Evolutionary conservation across 2,888 invertebrate species (phyloP).

Genomic region (Sarcophaga subvicina): DNA sequence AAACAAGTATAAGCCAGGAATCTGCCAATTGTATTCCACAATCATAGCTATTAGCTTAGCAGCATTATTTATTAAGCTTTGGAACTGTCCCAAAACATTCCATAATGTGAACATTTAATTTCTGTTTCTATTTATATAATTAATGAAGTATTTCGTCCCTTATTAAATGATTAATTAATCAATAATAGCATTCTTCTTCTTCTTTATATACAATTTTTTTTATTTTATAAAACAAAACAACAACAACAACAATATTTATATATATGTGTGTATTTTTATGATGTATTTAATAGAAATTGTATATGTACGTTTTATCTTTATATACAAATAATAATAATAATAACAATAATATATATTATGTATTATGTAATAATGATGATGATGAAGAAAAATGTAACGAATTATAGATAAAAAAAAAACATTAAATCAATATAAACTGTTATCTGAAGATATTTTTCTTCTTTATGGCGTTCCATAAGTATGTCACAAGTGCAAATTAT

Average conservation of each 20-base stretch:
- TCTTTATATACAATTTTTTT: conserved; percentile 40
- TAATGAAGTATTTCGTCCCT: conserved; percentile 40
- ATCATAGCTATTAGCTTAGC: background rate
- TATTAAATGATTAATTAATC: conserved; percentile 42
- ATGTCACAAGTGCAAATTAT: too few species aligned
- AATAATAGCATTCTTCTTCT: background rate
- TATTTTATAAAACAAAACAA: conserved; percentile 36
- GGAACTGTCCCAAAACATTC: conserved; percentile 38
- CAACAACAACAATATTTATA: conserved; percentile 37
- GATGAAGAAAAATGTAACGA: conserved; percentile 27
- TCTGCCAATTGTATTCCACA: conserved; percentile 33
- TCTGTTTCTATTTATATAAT: conserved; percentile 27
- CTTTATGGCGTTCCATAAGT: too few species aligned
- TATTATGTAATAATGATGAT: background rate
- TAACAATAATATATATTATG: too few species aligned
- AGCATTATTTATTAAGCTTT: background rate
- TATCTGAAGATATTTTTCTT: too few species aligned
- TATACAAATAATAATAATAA: background rate
- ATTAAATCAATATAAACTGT: conserved; percentile 6
- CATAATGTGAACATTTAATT: conserved; percentile 23
- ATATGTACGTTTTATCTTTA: conserved; percentile 28
- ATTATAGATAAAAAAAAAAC: conserved; percentile 16
- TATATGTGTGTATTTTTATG: conserved; percentile 50
- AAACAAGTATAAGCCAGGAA: conserved; percentile 11
- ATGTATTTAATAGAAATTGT: conserved; percentile 60